Evolutionary conservation across 2,888 invertebrate genomes (phyloP).

Genomic region (Diaphora mendica): DNA sequence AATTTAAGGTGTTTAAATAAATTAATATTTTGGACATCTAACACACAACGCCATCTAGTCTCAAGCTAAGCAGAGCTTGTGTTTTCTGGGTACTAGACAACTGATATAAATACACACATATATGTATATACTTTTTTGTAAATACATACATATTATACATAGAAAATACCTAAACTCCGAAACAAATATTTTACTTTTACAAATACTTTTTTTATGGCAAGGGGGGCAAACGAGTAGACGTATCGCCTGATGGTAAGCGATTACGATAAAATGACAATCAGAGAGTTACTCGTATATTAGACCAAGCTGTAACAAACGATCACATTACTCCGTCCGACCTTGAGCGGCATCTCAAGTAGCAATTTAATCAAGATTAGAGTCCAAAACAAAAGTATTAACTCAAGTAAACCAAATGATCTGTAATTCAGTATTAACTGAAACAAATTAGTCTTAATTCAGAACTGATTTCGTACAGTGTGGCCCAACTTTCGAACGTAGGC

Average conservation of each 20-base stretch:
- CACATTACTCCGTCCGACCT: conserved; percentile 7
- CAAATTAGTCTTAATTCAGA: conserved; percentile 25
- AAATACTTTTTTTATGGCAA: too few relatives aligned
- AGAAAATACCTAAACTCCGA: too few relatives aligned
- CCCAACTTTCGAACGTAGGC: conserved; percentile 14
- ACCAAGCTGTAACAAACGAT: conserved; percentile 16
- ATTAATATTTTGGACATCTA: too few relatives aligned
- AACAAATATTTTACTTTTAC: too few relatives aligned
- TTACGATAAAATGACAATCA: neutral
- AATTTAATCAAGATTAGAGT: conserved; percentile 24
- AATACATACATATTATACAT: too few relatives aligned
- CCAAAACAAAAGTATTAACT: conserved; percentile 21
- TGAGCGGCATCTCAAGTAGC: conserved; percentile 14
- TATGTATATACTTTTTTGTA: too few relatives aligned
- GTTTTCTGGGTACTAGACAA: too few relatives aligned
- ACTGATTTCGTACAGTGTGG: conserved; percentile 15
- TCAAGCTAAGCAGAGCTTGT: too few relatives aligned
- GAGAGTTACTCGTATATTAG: neutral
- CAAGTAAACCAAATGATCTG: conserved; percentile 19
- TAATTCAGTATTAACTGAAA: conserved; percentile 30
- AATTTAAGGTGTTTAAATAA: neutral
- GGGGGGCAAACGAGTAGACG: too few relatives aligned
- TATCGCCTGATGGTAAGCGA: too few relatives aligned
- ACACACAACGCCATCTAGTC: too few relatives aligned
- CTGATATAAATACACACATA: too few relatives aligned